Evolutionary conservation across 2,113 vertebrate species (phyloP), one percentile per base, ranked within the genome.

Genomic region (Oreotragus oreotragus): DNA sequence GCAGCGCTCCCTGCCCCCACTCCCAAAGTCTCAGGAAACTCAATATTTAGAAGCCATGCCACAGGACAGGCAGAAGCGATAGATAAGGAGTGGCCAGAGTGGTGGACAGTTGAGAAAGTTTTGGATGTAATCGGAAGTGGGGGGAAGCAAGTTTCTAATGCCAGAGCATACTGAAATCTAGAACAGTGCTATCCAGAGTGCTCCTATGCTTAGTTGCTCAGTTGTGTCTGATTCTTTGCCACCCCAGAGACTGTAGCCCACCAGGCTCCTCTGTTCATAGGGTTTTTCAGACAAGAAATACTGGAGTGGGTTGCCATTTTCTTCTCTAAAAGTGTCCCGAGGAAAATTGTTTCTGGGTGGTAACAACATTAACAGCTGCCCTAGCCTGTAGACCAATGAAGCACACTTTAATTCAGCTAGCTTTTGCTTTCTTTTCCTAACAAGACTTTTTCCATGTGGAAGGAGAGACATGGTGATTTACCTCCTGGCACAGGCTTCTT

Each of bases 1-100:
- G 28, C 30, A 77, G 30, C 0, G 0, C 15, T 3, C 6, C 14
- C 30, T n/a, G n/a, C 60, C 0, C 11, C 3, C 21, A 8, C 23
- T 0, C 11, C 2, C 84, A 27, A 4, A 8, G 9, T 92, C 27
- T 27, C 80, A 88, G 51, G 73, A 91, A 49, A 60, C 33, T 77
- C 55, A 64, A 9, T 53, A n/a, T 66, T 66, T 81, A 47, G 16
- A 60, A 0, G 36, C 80, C n/a, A 94, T 27, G 1, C 9, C 33
- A 47, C 8, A 23, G 4, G 77, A 17, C 12, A 77, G 23, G 33
- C 2, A 45, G 28, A 84, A 39, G n/a, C 39, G 43, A 55, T 13
- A 45, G 30, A 55, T 0, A 64, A 39, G 11, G 16, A 87, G 6
- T 25, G 7, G 0, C n/a, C 25, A 79, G 49, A 89, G 47, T 60